Percentiles rank a stretch among this genome's conserved stretches.
Conservation (phyloP, 2,113 vertebrate genomes). For the Caranx melampygus region DNA sequence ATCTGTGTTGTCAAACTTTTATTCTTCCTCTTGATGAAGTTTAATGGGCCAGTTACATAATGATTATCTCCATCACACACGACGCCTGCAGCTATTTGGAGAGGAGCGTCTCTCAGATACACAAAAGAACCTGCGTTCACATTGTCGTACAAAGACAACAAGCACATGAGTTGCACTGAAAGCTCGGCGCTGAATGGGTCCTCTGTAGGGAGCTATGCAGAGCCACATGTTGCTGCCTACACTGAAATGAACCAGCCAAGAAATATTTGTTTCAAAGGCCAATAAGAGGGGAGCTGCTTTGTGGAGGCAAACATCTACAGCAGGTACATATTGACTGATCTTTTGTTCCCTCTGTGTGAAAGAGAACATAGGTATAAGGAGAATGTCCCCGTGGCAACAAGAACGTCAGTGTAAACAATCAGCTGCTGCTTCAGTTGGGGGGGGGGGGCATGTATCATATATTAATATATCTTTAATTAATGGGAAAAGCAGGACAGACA, state of each 20-base stretch:
- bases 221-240: background rate
- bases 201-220: background rate
- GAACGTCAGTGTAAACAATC: too few species aligned
- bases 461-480: too few species aligned
- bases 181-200: background rate
- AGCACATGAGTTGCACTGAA: too few species aligned
- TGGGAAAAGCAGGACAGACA: too few species aligned
- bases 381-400: too few species aligned
- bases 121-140: background rate
- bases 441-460: too few species aligned
- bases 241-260: background rate
- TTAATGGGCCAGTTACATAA: constrained; percentile 30
- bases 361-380: too few species aligned
- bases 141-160: background rate
- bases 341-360: too few species aligned
- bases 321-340: background rate
- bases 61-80: background rate
- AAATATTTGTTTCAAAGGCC: background rate
- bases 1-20: constrained; percentile 5
- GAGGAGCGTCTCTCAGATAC: background rate
- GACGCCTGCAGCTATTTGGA: constrained; percentile 1
- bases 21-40: constrained; percentile 4
- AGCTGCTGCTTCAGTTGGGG: too few species aligned
- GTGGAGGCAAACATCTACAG: background rate
- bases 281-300: background rate